Evolutionary conservation across 2,888 invertebrate genomes (phyloP).

Genomic region (Aphidius colemani): DNA sequence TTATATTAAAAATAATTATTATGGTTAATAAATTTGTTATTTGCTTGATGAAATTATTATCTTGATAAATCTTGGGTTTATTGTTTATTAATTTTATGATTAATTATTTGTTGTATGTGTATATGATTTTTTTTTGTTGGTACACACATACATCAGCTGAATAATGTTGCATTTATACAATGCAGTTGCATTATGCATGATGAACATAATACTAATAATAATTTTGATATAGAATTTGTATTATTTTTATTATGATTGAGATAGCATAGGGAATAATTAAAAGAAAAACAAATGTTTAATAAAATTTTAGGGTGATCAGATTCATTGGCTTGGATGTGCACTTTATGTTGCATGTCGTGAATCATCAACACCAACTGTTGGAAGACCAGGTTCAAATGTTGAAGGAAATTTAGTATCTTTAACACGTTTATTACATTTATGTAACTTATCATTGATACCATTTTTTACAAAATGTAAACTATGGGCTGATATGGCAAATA

Average conservation of each 20-base stretch:
- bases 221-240: neutral
- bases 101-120: too few species aligned
- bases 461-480: conserved; percentile 87
- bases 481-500: conserved; percentile 93
- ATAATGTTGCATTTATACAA: too few species aligned
- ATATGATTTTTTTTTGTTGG: too few species aligned
- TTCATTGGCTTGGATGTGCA: conserved; percentile 95
- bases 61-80: too few species aligned
- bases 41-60: too few species aligned
- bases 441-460: conserved; percentile 89
- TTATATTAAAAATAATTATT: too few species aligned
- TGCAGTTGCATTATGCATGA: neutral
- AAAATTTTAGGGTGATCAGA: conserved; percentile 75
- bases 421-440: conserved; percentile 84
- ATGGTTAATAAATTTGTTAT: too few species aligned
- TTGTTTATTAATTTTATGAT: too few species aligned
- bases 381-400: conserved; percentile 70
- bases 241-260: conserved; percentile 14
- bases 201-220: neutral
- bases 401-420: conserved; percentile 92
- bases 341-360: conserved; percentile 88
- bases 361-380: conserved; percentile 79
- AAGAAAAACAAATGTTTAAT: conserved; percentile 1
- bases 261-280: neutral
- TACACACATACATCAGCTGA: too few species aligned